phyloP scores from a whole-genome alignment of 1,140 invertebrate species.

The Bombus balteatus region DNA sequence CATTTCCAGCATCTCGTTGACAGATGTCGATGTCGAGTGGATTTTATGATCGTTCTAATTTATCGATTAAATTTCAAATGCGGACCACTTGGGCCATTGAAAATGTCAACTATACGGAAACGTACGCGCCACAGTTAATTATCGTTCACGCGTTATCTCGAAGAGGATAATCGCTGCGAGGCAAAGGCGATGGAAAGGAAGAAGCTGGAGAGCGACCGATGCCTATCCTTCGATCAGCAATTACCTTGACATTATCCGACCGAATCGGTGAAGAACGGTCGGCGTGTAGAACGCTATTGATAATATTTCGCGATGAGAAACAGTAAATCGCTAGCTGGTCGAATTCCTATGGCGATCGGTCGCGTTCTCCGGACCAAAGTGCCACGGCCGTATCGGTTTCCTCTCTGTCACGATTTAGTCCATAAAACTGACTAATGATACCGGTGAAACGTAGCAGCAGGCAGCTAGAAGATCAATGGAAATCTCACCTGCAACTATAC shows the following conservation, averaged over 20 bases:
- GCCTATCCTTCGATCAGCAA: conserved; percentile 33
- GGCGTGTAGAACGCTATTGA: conserved; percentile 22
- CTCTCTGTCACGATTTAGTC: neutral
- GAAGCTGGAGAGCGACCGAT: neutral
- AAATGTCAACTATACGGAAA: too few species aligned
- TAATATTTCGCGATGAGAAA: conserved; percentile 45
- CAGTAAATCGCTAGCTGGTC: conserved; percentile 5
- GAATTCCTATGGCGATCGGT: neutral
- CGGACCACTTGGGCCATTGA: too few species aligned
- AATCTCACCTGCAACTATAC: neutral
- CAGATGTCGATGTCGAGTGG: too few species aligned
- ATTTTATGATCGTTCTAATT: too few species aligned
- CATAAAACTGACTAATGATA: conserved; percentile 29
- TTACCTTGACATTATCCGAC: conserved; percentile 37
- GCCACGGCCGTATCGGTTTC: neutral
- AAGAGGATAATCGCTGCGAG: neutral
- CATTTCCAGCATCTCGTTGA: too few species aligned
- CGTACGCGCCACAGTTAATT: too few species aligned
- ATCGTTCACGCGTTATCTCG: neutral
- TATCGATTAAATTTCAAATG: too few species aligned
- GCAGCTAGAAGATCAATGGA: conserved; percentile 7
- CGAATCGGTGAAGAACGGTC: conserved; percentile 1
- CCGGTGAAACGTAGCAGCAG: neutral
- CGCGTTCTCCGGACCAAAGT: neutral
- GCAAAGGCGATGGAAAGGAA: conserved; percentile 5